A percentile compares a stretch with the other conserved stretches of the same genome.
phyloP scores from a whole-genome alignment of 1,140 invertebrate genomes.

The Saxidomus purpurata region DNA sequence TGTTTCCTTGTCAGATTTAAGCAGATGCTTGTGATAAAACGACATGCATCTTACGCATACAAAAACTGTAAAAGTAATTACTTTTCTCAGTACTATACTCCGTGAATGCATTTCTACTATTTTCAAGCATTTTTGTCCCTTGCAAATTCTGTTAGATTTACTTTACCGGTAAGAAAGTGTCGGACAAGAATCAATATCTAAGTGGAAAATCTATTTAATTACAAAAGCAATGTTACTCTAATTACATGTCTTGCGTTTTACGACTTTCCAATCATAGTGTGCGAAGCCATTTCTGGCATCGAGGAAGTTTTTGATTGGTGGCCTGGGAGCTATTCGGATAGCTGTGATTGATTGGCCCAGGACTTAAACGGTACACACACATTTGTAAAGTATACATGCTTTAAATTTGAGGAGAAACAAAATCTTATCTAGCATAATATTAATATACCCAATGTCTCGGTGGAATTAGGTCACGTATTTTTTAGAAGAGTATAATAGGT shows the following conservation, averaged over 20 bases:
- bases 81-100: too few relatives aligned
- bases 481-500: too few relatives aligned
- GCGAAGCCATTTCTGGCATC: conserved; percentile 38
- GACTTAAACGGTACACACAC: not conserved
- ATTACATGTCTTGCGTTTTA: conserved; percentile 48
- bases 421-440: not conserved
- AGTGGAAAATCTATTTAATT: conserved; percentile 59
- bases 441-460: not conserved
- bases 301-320: conserved; percentile 1
- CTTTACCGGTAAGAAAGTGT: not conserved
- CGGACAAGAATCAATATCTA: conserved; percentile 31
- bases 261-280: conserved; percentile 45
- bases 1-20: too few relatives aligned
- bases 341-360: not conserved
- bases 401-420: too few relatives aligned
- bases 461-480: too few relatives aligned
- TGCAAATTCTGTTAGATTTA: too few relatives aligned
- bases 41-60: too few relatives aligned
- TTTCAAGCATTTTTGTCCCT: too few relatives aligned
- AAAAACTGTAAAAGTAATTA: too few relatives aligned
- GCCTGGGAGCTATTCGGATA: not conserved
- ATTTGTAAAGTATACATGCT: too few relatives aligned
- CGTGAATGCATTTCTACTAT: too few relatives aligned
- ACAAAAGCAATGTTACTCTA: conserved; percentile 43
- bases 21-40: too few relatives aligned